Percentiles rank a stretch among this genome's conserved stretches.
These are phyloP conservation scores for Drosophila navojoa DNA, from an alignment of 1,140 invertebrate genomes.

Conservation along the genomic window DNA sequence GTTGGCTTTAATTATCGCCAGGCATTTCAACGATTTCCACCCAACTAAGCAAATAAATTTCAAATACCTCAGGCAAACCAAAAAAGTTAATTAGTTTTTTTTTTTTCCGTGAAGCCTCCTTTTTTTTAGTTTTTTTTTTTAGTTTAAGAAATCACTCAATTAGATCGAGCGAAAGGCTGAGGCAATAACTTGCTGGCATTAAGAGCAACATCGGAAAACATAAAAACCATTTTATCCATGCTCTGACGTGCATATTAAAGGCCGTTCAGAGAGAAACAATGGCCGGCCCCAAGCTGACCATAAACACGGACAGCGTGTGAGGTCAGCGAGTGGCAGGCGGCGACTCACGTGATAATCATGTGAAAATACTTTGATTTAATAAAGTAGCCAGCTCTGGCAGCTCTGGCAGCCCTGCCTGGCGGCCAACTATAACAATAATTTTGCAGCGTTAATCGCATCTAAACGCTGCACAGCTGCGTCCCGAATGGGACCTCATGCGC, in stretches of 20 bases:
- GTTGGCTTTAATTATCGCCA: conserved; percentile 75
- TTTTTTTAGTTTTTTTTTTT: conserved; percentile 19
- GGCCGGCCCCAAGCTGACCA: conserved; percentile 25
- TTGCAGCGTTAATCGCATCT: conserved; percentile 75
- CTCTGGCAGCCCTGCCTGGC: conserved; percentile 57
- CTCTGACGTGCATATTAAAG: conserved; percentile 34
- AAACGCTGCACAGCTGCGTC: conserved; percentile 60
- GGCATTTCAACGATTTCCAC: conserved; percentile 68
- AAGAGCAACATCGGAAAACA: conserved; percentile 11
- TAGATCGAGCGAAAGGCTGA: conserved; percentile 74
- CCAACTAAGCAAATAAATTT: conserved; percentile 68
- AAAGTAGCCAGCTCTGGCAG: conserved; percentile 69
- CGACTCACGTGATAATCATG: conserved; percentile 78
- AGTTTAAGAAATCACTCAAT: conserved; percentile 71
- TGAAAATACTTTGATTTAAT: conserved; percentile 81
- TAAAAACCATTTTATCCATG: neutral
- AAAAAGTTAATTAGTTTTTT: conserved; percentile 77
- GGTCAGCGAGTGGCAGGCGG: conserved; percentile 47
- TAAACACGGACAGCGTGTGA: conserved; percentile 46
- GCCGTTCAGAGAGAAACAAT: conserved; percentile 12
- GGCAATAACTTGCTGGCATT: neutral
- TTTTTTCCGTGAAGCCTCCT: conserved; percentile 17
- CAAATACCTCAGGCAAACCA: conserved; percentile 31
- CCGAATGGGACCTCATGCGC: conserved; percentile 13
- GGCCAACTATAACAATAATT: conserved; percentile 78